Conservation (phyloP, 2,888 invertebrate species). For the Hemithea aestivaria region DNA sequence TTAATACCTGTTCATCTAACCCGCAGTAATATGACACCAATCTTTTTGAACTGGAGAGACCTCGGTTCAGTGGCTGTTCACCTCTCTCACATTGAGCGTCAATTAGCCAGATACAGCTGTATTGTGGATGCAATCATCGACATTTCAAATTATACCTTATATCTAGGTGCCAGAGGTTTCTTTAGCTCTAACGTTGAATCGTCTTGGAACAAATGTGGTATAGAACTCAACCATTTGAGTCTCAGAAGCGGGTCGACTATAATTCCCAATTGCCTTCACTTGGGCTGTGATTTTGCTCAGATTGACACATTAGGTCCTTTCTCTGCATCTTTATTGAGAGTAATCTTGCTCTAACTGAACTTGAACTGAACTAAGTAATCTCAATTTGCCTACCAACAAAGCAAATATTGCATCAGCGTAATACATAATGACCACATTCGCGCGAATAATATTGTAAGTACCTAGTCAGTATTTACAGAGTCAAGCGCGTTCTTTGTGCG, state of each 20-base stretch:
- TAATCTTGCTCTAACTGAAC: no score
- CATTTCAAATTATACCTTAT: constrained; percentile 22
- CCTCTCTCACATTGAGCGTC: constrained; percentile 37
- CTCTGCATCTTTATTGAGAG: no score
- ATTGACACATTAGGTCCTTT: constrained; percentile 8
- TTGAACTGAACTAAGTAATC: no score
- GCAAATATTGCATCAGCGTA: no score
- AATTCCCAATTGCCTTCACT: constrained; percentile 35
- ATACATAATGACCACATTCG: no score
- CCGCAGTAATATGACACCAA: no score
- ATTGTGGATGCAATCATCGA: background rate
- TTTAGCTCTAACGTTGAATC: constrained; percentile 1
- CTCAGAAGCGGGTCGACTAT: constrained; percentile 32
- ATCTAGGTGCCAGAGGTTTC: constrained; percentile 1
- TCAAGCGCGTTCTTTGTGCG: background rate
- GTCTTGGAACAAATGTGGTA: constrained; percentile 12
- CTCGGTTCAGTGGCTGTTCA: constrained; percentile 35
- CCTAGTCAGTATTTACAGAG: background rate
- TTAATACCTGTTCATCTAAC: no score
- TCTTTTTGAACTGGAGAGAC: constrained; percentile 6
- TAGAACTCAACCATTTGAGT: constrained; percentile 35
- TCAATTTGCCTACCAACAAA: no score
- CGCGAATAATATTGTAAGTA: no score
- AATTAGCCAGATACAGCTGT: constrained; percentile 36
- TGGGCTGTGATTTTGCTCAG: constrained; percentile 17